phyloP scores from a whole-genome alignment of 2,888 invertebrate genomes.

The Serripes groenlandicus region DNA sequence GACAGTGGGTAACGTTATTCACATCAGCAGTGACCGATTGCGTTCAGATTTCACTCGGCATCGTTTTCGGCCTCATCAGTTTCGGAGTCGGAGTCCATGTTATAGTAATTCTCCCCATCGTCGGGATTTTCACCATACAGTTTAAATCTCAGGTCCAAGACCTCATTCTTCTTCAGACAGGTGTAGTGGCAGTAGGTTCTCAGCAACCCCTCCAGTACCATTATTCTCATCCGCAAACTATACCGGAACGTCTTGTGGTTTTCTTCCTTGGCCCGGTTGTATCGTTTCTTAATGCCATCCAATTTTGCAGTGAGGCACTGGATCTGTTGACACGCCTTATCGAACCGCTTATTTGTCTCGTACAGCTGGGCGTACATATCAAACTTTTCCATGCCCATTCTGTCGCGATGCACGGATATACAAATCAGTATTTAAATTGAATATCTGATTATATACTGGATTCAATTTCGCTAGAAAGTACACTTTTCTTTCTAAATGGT shows the following conservation, averaged over 20 bases:
- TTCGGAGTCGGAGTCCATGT: constrained; percentile 12
- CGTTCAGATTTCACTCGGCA: too few species aligned
- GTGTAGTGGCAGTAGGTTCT: constrained; percentile 66
- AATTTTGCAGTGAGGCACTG: constrained; percentile 50
- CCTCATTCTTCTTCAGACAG: constrained; percentile 63
- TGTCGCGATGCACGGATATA: too few species aligned
- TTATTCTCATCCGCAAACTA: constrained; percentile 65
- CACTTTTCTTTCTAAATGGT: too few species aligned
- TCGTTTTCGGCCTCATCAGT: constrained; percentile 12
- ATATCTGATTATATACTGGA: too few species aligned
- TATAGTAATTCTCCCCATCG: constrained; percentile 34
- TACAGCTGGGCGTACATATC: constrained; percentile 66
- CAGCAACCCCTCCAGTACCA: constrained; percentile 64
- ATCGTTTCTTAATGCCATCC: constrained; percentile 51
- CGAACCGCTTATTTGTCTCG: constrained; percentile 50
- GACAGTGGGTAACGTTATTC: constrained; percentile 50
- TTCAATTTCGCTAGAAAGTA: too few species aligned
- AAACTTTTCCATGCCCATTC: constrained; percentile 68
- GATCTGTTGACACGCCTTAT: constrained; percentile 64
- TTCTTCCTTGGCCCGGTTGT: constrained; percentile 41
- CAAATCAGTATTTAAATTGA: too few species aligned
- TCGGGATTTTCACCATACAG: constrained; percentile 49
- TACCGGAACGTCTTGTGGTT: constrained; percentile 63
- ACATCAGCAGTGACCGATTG: too few species aligned
- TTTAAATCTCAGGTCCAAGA: constrained; percentile 53